Percentiles rank a stretch among this genome's conserved stretches.
Evolutionary conservation across 2,113 vertebrate genomes (phyloP).

Genomic region (Oenanthe oenanthe): DNA sequence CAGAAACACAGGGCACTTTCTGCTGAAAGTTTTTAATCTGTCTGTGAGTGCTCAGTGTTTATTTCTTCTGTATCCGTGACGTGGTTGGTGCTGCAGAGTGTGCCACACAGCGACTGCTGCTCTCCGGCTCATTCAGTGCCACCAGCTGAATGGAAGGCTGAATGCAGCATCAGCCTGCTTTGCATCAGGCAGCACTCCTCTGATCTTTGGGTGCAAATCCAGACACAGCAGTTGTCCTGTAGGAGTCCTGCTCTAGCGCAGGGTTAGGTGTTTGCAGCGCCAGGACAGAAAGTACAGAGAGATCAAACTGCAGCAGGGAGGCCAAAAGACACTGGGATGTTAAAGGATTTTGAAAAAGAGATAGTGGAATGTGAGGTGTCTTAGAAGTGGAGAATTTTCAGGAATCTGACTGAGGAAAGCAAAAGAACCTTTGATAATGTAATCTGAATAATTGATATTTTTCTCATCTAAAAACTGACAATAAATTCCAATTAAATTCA

Average conservation of each 20-base stretch:
- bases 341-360: not conserved
- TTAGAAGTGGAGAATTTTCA: constrained; percentile 12
- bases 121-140: not conserved
- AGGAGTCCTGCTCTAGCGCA: not conserved
- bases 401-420: not conserved
- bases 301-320: constrained; percentile 1
- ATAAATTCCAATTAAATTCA: constrained; percentile 4
- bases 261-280: not conserved
- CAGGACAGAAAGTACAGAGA: not conserved
- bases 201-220: not conserved
- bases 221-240: not conserved
- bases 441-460: constrained; percentile 49
- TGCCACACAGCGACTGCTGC: not conserved
- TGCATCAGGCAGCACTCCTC: not conserved
- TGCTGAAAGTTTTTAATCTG: not conserved
- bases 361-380: not conserved
- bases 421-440: constrained; percentile 31
- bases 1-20: not conserved
- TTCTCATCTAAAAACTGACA: constrained; percentile 29
- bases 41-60: not conserved
- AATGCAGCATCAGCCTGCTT: not conserved
- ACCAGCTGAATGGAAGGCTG: not conserved
- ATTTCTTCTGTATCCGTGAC: not conserved
- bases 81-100: not conserved
- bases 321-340: not conserved